Conservation (phyloP, 2,888 invertebrate species). For the Smittia aterrima region DNA sequence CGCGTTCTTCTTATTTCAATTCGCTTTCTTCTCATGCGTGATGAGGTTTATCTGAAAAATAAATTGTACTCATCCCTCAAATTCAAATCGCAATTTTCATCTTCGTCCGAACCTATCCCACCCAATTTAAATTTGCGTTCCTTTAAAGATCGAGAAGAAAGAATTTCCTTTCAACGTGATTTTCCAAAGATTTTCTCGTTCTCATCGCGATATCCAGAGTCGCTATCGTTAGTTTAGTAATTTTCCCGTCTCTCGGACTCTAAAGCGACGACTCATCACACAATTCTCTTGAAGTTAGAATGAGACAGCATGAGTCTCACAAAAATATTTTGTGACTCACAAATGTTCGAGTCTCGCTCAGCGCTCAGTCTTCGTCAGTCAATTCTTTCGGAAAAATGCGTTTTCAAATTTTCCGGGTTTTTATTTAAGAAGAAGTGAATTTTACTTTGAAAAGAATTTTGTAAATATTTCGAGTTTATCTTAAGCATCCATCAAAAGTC, state of each 20-base stretch:
- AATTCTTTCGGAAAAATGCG: background rate
- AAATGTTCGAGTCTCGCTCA: background rate
- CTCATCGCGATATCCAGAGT: too few species aligned
- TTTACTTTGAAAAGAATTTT: background rate
- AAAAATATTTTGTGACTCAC: background rate
- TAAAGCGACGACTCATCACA: background rate
- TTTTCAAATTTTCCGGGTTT: background rate
- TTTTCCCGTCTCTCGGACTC: background rate
- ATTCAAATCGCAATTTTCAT: too few species aligned
- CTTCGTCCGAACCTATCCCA: too few species aligned
- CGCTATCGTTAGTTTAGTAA: too few species aligned
- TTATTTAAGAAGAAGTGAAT: background rate
- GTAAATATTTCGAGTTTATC: background rate
- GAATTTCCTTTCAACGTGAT: too few species aligned
- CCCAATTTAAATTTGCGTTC: too few species aligned
- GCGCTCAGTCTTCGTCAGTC: conserved; percentile 12
- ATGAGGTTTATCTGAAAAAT: too few species aligned
- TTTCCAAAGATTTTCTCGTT: too few species aligned
- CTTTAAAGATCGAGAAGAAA: too few species aligned
- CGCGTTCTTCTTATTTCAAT: too few species aligned
- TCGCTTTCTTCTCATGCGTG: too few species aligned
- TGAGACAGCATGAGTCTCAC: background rate
- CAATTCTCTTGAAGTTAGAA: background rate
- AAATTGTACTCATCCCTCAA: too few species aligned
- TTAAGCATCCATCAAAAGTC: background rate